Evolutionary conservation across 2,888 invertebrate genomes (phyloP).

Genomic region (Protophormia terraenovae): DNA sequence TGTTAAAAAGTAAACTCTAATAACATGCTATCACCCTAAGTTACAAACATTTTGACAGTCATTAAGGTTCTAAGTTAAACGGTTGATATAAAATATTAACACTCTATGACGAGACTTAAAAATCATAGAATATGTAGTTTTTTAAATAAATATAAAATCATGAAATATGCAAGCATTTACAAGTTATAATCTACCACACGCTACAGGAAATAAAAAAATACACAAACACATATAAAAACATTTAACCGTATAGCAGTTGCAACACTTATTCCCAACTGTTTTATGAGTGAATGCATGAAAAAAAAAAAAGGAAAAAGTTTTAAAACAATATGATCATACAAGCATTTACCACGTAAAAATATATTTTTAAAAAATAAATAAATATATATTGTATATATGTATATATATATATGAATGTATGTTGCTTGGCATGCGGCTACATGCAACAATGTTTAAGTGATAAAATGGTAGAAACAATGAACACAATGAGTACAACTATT

Average conservation of each 20-base stretch:
- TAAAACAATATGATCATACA: constrained; percentile 44
- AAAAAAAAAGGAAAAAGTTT: constrained; percentile 19
- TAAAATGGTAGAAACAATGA: constrained; percentile 45
- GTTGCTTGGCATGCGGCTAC: constrained; percentile 19
- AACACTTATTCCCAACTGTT: constrained; percentile 56
- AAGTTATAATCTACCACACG: constrained; percentile 49
- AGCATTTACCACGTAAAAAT: constrained; percentile 27
- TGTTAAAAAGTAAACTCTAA: neutral
- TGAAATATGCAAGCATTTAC: constrained; percentile 44
- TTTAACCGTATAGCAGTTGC: constrained; percentile 24
- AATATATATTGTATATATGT: neutral
- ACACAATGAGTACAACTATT: constrained; percentile 45
- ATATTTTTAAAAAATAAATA: neutral
- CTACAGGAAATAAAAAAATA: constrained; percentile 26
- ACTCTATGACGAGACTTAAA: constrained; percentile 27
- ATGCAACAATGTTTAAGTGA: constrained; percentile 54
- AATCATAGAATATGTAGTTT: constrained; percentile 35
- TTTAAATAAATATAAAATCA: constrained; percentile 43
- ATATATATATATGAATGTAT: neutral
- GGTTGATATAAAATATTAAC: constrained; percentile 49
- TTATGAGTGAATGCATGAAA: neutral
- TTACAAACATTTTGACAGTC: neutral
- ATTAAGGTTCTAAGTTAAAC: constrained; percentile 33
- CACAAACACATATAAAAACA: neutral
- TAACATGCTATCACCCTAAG: neutral